Conservation (phyloP, 2,113 vertebrate genomes). For the Silurus meridionalis region DNA sequence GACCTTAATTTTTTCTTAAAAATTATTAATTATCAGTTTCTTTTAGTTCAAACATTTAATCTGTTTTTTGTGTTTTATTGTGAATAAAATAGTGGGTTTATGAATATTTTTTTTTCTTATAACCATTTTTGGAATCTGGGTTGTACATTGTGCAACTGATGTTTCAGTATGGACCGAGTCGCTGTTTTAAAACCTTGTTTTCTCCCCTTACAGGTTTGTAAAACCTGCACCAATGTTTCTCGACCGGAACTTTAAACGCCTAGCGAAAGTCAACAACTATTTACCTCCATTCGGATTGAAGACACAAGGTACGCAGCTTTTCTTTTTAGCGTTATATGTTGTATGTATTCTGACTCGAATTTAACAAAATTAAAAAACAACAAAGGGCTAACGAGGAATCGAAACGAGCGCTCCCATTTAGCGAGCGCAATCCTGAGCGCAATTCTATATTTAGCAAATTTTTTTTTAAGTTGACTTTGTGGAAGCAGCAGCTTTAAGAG, state of each 20-base stretch:
- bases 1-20: too few species aligned
- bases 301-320: conserved; percentile 72
- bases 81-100: too few species aligned
- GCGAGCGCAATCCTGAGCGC: background rate
- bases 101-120: too few species aligned
- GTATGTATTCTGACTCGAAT: background rate
- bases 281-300: conserved; percentile 78
- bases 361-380: background rate
- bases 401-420: background rate
- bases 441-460: background rate
- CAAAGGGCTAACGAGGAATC: background rate
- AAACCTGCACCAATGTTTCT: conserved; percentile 76
- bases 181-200: background rate
- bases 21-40: too few species aligned
- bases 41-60: too few species aligned
- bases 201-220: conserved; percentile 64
- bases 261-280: conserved; percentile 67
- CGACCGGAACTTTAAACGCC: conserved; percentile 72
- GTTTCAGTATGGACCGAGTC: background rate
- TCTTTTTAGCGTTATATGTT: background rate
- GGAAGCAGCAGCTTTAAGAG: background rate
- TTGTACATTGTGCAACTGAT: too few species aligned
- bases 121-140: too few species aligned
- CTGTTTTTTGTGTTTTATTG: too few species aligned
- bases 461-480: background rate